These are phyloP conservation scores for Diachrysia chrysitis DNA, from an alignment of 2,888 invertebrate species.

Conservation along the genomic window DNA sequence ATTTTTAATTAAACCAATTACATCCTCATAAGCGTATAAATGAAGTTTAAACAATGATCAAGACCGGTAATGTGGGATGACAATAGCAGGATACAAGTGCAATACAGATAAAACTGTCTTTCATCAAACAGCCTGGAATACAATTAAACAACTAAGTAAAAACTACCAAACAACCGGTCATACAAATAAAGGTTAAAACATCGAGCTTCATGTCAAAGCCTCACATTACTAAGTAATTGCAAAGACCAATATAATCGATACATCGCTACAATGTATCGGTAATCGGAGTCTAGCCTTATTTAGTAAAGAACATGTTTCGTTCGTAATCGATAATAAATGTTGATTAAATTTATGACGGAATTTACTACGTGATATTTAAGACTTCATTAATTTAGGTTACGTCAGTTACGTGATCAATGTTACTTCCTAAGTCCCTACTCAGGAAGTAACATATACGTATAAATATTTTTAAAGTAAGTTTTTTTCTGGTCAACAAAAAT, in stretches of 20 bases:
- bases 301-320: slow-evolving; percentile 27
- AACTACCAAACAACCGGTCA: not conserved
- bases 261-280: slow-evolving; percentile 48
- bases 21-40: too few relatives aligned
- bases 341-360: slow-evolving; percentile 22
- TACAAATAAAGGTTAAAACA: slow-evolving; percentile 25
- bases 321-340: slow-evolving; percentile 26
- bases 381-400: not conserved
- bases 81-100: not conserved
- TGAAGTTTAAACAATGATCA: too few relatives aligned
- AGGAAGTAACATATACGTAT: too few relatives aligned
- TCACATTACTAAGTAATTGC: slow-evolving; percentile 41
- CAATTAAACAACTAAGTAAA: not conserved
- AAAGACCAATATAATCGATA: slow-evolving; percentile 27
- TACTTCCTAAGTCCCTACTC: too few relatives aligned
- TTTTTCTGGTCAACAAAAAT: too few relatives aligned
- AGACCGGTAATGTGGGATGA: too few relatives aligned
- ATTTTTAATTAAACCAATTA: too few relatives aligned
- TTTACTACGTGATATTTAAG: slow-evolving; percentile 4
- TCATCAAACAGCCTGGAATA: not conserved
- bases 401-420: not conserved
- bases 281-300: slow-evolving; percentile 33
- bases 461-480: too few relatives aligned
- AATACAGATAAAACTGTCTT: not conserved
- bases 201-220: slow-evolving; percentile 22